Conservation (phyloP, 1,140 invertebrate genomes). For the Aricia agestis region DNA sequence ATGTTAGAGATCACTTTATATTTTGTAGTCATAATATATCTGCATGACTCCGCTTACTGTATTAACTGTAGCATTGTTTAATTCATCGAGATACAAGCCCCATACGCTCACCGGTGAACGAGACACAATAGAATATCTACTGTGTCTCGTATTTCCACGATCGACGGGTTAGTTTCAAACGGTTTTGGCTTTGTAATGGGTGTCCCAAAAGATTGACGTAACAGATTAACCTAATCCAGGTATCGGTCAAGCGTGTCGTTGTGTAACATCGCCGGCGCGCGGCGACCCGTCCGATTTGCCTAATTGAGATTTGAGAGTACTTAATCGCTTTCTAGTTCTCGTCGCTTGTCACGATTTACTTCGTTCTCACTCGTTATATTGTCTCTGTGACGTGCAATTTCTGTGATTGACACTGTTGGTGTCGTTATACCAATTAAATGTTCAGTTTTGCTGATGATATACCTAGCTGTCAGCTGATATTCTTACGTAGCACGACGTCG, state of each 20-base stretch:
- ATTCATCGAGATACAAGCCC: too few relatives aligned
- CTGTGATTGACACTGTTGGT: neutral
- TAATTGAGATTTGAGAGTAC: neutral
- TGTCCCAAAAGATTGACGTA: neutral
- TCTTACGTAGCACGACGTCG: too few relatives aligned
- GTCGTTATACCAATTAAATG: neutral
- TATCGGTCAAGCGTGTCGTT: neutral
- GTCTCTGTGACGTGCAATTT: neutral
- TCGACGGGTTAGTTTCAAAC: too few relatives aligned
- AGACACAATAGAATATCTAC: too few relatives aligned
- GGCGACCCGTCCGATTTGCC: neutral
- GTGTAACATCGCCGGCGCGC: neutral
- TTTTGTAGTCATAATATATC: too few relatives aligned
- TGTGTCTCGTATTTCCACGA: too few relatives aligned
- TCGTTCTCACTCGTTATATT: neutral
- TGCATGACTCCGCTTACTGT: too few relatives aligned
- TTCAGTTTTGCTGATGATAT: neutral
- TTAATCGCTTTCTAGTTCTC: neutral
- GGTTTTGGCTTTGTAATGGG: neutral
- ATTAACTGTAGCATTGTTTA: too few relatives aligned
- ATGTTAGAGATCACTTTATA: too few relatives aligned
- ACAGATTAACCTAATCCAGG: neutral
- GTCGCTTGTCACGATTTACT: neutral
- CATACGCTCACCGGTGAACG: too few relatives aligned
- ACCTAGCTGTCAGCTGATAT: neutral